Evolutionary conservation across 1,140 invertebrate genomes (phyloP), one percentile per base, ranked within the genome.

Genomic region (Nasonia longicornis): DNA sequence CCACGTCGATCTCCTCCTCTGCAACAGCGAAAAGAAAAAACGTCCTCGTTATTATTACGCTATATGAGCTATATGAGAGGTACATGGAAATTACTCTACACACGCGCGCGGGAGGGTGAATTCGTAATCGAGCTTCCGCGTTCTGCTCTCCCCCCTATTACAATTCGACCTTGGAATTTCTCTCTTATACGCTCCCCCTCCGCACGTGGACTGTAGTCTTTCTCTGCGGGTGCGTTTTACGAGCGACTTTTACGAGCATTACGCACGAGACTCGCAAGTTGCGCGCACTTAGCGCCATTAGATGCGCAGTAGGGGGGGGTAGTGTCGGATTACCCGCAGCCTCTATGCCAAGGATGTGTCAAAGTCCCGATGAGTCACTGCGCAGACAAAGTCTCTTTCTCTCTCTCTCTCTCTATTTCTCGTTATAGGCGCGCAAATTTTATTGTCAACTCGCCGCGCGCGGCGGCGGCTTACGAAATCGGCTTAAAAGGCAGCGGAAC

Each of bases 1-100:
- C 95, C 38, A 96, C 95, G 87, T 96, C 95, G 86, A 96, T 96
- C 89, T 96, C 95, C 86, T 96, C 95, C 86, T 96, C 95, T 95
- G 92, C 83, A 93, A 93, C 84, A 87, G 76, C 82, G 78, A 87
- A 76, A 38, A 70, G 29, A n/a, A 58, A 58, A 58, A 7, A 14
- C 3, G 0, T 20, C 52, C 16, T 58, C 8, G 10, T 42, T 42
- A 42, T 11, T 42, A 42, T 42, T 10, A 42, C 38, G 31, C 31
- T 35, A 0, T 35, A 35, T 26, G 26, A 26, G 26, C 1, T 26
- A 35, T 35, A 35, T 58, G 26, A 26, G 26, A 58, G 52, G 20
- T n/a, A 58, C 2, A n/a, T 7, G 16, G 16, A 20, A 58, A 58
- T 58, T 20, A 58, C 6, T 3, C 1, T 20, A 58, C n/a, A 58